Evolutionary conservation across 53 echinoderm and acorn worm genomes (phyloP).

Genomic region (Henricia sp.): DNA sequence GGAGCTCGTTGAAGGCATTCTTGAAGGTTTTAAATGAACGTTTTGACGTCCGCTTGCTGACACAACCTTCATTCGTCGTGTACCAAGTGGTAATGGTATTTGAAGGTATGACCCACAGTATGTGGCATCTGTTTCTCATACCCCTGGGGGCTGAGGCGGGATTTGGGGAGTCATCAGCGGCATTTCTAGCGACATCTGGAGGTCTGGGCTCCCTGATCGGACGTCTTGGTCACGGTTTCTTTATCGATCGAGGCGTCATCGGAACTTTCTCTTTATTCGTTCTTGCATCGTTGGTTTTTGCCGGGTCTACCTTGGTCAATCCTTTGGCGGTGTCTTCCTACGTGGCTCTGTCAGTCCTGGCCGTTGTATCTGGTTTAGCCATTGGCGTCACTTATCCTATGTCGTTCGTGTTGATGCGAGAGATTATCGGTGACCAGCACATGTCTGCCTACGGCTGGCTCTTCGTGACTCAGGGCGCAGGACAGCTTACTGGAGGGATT

Average conservation of each 20-base stretch:
- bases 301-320: background rate
- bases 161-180: background rate
- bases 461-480: background rate
- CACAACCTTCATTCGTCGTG: background rate
- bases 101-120: background rate
- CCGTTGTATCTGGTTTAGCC: background rate
- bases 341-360: background rate
- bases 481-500: background rate
- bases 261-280: background rate
- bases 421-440: background rate
- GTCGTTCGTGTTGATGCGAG: background rate
- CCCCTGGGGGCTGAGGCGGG: slow-evolving; percentile 30
- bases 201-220: slow-evolving; percentile 7
- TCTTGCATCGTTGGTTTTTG: background rate
- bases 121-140: slow-evolving; percentile 41
- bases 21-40: background rate
- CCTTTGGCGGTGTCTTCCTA: background rate
- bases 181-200: slow-evolving; percentile 28
- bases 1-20: no score
- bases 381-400: background rate
- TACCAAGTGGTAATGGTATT: background rate
- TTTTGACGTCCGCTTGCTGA: background rate
- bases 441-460: slow-evolving; percentile 24
- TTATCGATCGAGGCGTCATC: slow-evolving; percentile 2
- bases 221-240: slow-evolving; percentile 10